Conservation (phyloP, 2,888 invertebrate species). For the Unio delphinus region DNA sequence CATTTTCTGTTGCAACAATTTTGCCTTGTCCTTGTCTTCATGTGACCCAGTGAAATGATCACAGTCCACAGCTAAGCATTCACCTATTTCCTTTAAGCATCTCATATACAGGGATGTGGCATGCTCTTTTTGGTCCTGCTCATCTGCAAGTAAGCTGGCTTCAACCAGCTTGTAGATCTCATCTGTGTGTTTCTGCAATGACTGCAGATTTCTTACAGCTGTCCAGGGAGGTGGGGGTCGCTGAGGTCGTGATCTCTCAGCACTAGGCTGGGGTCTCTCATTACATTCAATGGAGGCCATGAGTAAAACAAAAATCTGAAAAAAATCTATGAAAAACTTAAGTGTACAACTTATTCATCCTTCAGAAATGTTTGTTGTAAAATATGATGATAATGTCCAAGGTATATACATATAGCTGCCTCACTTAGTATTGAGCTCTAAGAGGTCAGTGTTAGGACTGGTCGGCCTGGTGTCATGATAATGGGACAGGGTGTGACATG, state of each 20-base stretch:
- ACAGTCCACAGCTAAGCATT: constrained; percentile 74
- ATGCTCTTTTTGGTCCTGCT: constrained; percentile 73
- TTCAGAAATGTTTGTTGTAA: too few relatives aligned
- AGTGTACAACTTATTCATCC: too few relatives aligned
- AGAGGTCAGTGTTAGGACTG: too few relatives aligned
- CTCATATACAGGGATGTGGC: constrained; percentile 77
- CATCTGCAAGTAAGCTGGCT: constrained; percentile 72
- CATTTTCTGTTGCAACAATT: constrained; percentile 75
- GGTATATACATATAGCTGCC: too few relatives aligned
- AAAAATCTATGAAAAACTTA: too few relatives aligned
- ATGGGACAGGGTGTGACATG: too few relatives aligned
- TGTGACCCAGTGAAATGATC: constrained; percentile 73
- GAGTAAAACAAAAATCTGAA: too few relatives aligned
- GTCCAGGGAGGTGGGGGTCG: constrained; percentile 42
- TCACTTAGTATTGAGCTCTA: too few relatives aligned
- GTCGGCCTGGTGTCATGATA: too few relatives aligned
- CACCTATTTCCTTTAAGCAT: constrained; percentile 77
- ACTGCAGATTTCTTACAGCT: constrained; percentile 20
- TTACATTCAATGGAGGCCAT: too few relatives aligned
- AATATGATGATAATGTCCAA: too few relatives aligned
- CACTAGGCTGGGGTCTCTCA: constrained; percentile 6
- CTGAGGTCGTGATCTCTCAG: constrained; percentile 27
- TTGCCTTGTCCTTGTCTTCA: constrained; percentile 70
- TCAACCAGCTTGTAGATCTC: constrained; percentile 48
- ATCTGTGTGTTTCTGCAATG: constrained; percentile 49